phyloP scores from a whole-genome alignment of 2,113 vertebrate species.

The Eurystomus gularis region DNA sequence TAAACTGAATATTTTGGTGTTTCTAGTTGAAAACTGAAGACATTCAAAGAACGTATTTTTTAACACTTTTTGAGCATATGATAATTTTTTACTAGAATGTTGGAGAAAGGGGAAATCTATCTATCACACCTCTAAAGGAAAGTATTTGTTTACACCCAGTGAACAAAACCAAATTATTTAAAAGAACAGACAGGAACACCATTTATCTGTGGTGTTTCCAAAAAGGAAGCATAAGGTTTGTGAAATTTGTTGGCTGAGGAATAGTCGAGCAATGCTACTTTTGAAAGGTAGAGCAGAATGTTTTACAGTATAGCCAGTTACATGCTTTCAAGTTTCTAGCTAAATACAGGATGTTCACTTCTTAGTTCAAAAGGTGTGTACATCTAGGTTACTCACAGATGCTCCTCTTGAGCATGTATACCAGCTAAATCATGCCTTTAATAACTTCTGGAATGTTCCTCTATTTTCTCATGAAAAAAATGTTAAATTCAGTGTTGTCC shows the following conservation, averaged over 20 bases:
- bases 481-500: background rate
- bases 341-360: background rate
- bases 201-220: background rate
- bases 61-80: background rate
- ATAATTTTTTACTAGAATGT: background rate
- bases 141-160: background rate
- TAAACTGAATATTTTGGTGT: background rate
- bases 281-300: background rate
- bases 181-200: background rate
- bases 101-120: background rate
- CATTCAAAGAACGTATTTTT: rapidly evolving
- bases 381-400: background rate
- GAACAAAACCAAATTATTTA: background rate
- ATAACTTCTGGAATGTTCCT: background rate
- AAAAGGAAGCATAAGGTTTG: background rate
- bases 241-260: background rate
- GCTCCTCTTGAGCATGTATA: background rate
- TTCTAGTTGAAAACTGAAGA: background rate
- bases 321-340: background rate
- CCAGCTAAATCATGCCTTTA: background rate
- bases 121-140: background rate
- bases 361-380: background rate
- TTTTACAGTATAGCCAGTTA: background rate
- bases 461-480: background rate
- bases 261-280: background rate